phyloP scores from a whole-genome alignment of 2,888 invertebrate species.

The Drosophila pseudotalamancana region DNA sequence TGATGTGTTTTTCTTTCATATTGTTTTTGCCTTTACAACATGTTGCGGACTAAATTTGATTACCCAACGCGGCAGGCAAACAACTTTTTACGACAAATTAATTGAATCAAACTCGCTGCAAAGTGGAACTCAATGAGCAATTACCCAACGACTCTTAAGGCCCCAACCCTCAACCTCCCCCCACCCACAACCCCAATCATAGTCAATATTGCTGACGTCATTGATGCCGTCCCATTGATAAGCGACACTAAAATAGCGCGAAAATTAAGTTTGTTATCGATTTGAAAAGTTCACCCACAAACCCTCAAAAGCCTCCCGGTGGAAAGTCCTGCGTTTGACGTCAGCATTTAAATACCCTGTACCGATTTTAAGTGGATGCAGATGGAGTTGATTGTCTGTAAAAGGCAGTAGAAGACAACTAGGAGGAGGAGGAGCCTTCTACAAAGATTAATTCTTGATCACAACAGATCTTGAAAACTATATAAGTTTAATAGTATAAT shows the following conservation, averaged over 20 bases:
- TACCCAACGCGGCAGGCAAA: conserved; percentile 31
- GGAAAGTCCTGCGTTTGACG: no score
- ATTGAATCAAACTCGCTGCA: conserved; percentile 62
- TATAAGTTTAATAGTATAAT: no score
- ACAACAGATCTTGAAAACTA: no score
- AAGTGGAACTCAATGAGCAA: conserved; percentile 66
- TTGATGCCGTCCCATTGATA: conserved; percentile 53
- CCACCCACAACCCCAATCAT: background rate
- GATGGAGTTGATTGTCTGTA: no score
- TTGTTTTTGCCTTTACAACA: conserved; percentile 30
- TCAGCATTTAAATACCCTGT: no score
- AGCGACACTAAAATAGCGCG: conserved; percentile 49
- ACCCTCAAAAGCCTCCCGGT: background rate
- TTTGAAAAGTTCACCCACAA: conserved; percentile 25
- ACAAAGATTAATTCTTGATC: no score
- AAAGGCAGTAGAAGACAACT: no score
- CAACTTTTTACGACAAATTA: conserved; percentile 55
- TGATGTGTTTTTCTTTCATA: conserved; percentile 1
- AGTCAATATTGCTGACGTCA: conserved; percentile 55
- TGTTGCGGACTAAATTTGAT: conserved; percentile 37
- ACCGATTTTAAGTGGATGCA: no score
- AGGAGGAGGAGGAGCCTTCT: no score
- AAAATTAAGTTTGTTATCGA: conserved; percentile 72
- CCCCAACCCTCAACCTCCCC: background rate
- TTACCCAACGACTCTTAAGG: conserved; percentile 41